Evolutionary conservation across 2,797 vertebrate species (phyloP), one percentile per base, ranked within the genome.

Genomic region (Sciurus carolinensis): DNA sequence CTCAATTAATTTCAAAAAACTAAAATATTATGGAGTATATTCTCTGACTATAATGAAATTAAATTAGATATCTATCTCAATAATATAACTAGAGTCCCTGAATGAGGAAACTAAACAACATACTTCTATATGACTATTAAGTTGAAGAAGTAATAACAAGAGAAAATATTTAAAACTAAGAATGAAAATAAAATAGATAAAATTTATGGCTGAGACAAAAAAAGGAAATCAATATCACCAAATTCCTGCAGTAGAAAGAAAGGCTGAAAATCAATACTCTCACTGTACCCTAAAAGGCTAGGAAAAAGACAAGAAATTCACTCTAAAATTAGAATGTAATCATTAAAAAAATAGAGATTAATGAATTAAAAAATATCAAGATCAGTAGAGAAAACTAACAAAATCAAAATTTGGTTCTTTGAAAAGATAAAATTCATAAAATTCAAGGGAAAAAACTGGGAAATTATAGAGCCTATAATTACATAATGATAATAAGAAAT

Each of bases 1-100:
- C 13, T 72, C 50, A 71, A 28, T 47, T 62, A 93, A 44, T 82
- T 80, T 30, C 5, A 47, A 79, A 83, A 33, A 18, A 76, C 0
- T 75, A 18, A 91, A 64, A 54, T 86, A 33, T 59, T 92, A 42
- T n/a, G 85, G 13, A 67, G 26, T 30, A 72, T 94, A 73, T 91
- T 73, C 36, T 75, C 12, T 91, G 44, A 44, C 12, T 57, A 91
- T 24, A 26, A 8, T 3, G 9, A 28, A 71, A 66, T 81, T 69
- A 69, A 77, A 83, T 77, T 86, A 33, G 36, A 62, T 62, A 57
- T 22, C 28, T 36, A 30, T 87, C 93, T 90, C 71, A 92, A 57
- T n/a, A 62, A 72, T 20, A 50, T 64, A 82, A 26, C 36, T 44
- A 50, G 50, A 91, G 36, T 3, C 3, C 42, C n/a, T 10, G 5